These are phyloP conservation scores for Philhelius pedissequus DNA, from an alignment of 2,888 invertebrate genomes.

Conservation along the genomic window DNA sequence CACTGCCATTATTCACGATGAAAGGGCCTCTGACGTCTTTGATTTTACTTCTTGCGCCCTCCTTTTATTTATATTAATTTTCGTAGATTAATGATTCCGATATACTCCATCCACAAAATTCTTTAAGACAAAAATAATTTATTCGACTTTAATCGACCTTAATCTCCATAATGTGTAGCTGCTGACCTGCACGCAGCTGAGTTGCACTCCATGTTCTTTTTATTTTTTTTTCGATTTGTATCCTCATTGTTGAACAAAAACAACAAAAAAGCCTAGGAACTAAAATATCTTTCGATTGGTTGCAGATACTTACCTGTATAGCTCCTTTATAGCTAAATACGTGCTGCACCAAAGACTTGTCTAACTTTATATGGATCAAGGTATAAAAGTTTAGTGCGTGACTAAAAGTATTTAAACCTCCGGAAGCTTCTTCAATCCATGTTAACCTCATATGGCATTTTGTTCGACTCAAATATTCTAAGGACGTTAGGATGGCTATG, in stretches of 20 bases:
- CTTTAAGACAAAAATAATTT: background rate
- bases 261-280: background rate
- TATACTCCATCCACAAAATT: background rate
- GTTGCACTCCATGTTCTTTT: background rate
- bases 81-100: no score
- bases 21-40: no score
- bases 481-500: background rate
- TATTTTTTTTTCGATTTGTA: background rate
- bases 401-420: conserved; percentile 77
- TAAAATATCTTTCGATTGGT: background rate
- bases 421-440: conserved; percentile 78
- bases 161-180: background rate
- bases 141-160: background rate
- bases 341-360: conserved; percentile 32
- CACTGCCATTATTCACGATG: no score
- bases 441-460: conserved; percentile 72
- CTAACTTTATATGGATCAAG: conserved; percentile 67
- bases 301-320: background rate
- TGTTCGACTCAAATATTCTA: conserved; percentile 27
- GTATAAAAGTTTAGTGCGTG: conserved; percentile 74
- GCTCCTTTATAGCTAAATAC: background rate
- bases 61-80: no score
- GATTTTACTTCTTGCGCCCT: no score
- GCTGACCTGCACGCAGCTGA: background rate
- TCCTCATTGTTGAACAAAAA: background rate